Evolutionary conservation across 2,888 invertebrate species (phyloP), one percentile per base, ranked within the genome.

Genomic region (Glaucopsyche alexis): DNA sequence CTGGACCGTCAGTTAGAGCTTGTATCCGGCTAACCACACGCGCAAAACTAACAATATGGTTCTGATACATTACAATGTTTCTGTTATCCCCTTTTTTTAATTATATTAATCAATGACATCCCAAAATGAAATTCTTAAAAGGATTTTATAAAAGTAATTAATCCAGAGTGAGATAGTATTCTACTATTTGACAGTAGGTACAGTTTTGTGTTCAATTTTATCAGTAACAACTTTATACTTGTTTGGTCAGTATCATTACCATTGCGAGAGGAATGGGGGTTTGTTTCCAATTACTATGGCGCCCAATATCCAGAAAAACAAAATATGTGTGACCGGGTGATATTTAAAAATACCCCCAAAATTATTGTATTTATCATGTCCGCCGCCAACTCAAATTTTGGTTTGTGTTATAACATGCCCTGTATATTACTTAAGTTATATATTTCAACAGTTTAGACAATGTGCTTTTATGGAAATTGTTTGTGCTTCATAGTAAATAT

Each of bases 1-100:
- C 80, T 92, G 92, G 93, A 91, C 92, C 64, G 90, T 90, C 78
- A 93, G 91, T 87, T 93, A 92, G 87, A 85, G 82, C 77, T 76
- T 75, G 79, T 79, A 75, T 76, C 77, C 19, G 67, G 72, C 73
- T 79, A 78, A 78, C 78, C 76, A 77, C 77, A 76, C 79, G 80
- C 73, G 73, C 75, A 76, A 85, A 85, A 82, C 81, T 86, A 84
- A 83, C 47, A 45, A 69, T 83, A 78, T 76, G 73, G 75, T 77
- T 76, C 69, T 77, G 77, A 76, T 75, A 76, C 75, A 71, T 74
- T 66, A 60, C 19, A 50, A 7, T 72, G n/a, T 76, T 52, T 75
- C 72, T 74, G 69, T 69, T 72, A 65, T 60, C 6, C 47, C 13
- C 13, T 49, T 69, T 49, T 69, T 69, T 16, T 49, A 42, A 67